Conservation (phyloP, 2,888 invertebrate genomes). For the Neocrepidodera transversa region DNA sequence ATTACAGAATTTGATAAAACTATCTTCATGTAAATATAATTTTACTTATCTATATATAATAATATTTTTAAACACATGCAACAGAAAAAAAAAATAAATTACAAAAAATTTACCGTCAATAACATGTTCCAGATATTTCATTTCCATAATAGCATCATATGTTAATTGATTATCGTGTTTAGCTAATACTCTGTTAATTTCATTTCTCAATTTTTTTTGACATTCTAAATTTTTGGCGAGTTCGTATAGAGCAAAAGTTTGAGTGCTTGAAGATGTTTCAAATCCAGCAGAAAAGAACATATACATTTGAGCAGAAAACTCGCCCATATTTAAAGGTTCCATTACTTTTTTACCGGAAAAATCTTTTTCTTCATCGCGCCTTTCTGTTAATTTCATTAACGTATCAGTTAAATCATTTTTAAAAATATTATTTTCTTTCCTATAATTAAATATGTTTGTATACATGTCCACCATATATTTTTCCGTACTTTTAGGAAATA, state of each 20-base stretch:
- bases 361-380: constrained; percentile 39
- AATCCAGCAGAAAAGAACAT: constrained; percentile 54
- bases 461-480: constrained; percentile 61
- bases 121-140: constrained; percentile 59
- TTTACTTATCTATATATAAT: too few relatives aligned
- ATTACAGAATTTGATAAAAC: too few relatives aligned
- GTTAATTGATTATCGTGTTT: constrained; percentile 43
- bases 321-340: constrained; percentile 38
- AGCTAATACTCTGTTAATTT: constrained; percentile 41
- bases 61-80: too few relatives aligned
- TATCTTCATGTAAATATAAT: too few relatives aligned
- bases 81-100: too few relatives aligned
- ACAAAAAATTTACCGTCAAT: constrained; percentile 58
- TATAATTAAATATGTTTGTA: constrained; percentile 51
- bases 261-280: constrained; percentile 56
- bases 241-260: constrained; percentile 62
- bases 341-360: constrained; percentile 38
- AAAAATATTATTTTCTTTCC: constrained; percentile 57
- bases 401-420: constrained; percentile 65
- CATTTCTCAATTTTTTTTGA: constrained; percentile 53
- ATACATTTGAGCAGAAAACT: constrained; percentile 47
- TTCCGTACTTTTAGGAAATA: constrained; percentile 44
- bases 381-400: constrained; percentile 50
- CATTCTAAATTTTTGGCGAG: constrained; percentile 60
- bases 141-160: constrained; percentile 46